Percentiles rank a stretch among this genome's conserved stretches.
Conservation (phyloP, 2,888 invertebrate genomes). For the Drosophila demipolita region DNA sequence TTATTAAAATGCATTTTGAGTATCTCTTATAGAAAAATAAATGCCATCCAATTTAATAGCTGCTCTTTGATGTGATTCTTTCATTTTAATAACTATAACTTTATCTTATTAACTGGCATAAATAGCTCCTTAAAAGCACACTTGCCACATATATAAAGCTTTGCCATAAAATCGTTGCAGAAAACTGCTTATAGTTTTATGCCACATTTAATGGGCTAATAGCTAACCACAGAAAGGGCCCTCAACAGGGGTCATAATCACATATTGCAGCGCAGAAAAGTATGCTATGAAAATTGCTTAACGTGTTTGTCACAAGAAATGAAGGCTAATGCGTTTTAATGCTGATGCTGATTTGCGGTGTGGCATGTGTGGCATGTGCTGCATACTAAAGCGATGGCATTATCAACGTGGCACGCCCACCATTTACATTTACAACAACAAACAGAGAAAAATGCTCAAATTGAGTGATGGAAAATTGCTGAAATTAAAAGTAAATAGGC, state of each 20-base stretch:
- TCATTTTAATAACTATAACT: neutral
- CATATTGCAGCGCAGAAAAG: conserved; percentile 46
- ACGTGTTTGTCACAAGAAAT: conserved; percentile 40
- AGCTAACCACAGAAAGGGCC: conserved; percentile 49
- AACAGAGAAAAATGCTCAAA: conserved; percentile 2
- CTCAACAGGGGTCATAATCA: conserved; percentile 13
- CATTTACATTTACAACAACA: conserved; percentile 2
- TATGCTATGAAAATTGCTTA: conserved; percentile 68
- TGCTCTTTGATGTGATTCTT: neutral
- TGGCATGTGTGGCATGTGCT: conserved; percentile 56
- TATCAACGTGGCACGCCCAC: conserved; percentile 32
- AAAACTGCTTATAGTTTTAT: conserved; percentile 52
- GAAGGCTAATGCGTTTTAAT: conserved; percentile 3
- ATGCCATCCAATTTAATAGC: neutral
- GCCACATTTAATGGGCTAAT: conserved; percentile 52
- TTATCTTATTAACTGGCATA: neutral
- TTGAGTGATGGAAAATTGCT: conserved; percentile 40
- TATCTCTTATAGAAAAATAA: neutral
- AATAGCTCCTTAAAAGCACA: neutral
- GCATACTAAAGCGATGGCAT: conserved; percentile 51
- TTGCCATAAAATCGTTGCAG: neutral
- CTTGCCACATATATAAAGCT: neutral
- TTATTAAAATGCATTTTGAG: neutral
- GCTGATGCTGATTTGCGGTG: conserved; percentile 50
- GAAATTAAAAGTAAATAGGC: conserved; percentile 67